Evolutionary conservation across 2,797 vertebrate genomes (phyloP), one percentile per base, ranked within the genome.

Genomic region (Chelon labrosus): DNA sequence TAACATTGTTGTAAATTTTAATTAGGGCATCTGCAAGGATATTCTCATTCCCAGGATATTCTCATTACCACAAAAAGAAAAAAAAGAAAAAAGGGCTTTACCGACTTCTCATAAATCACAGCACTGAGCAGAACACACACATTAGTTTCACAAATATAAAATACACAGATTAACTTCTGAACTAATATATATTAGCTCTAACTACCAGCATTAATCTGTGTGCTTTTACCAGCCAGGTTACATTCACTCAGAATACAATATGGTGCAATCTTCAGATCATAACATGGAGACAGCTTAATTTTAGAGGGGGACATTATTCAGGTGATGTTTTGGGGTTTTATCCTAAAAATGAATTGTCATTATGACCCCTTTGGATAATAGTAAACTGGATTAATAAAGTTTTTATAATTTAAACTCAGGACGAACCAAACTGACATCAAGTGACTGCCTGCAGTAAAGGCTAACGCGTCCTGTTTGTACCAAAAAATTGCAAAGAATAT

Each of bases 101-200:
- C 31, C n/a, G 35, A 66, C n/a, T 67, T n/a, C 51, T 67, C 35
- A 31, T 63, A 52, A 63, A 76, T 80, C 16, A 53, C n/a, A 67
- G 20, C 57, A 51, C 17, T 57, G 62, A 73, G 67, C 51, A 56
- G 3, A 11, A 65, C 38, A 25, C 35, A 53, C 47, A 56, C 37
- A 53, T 58, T 13, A 12, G 16, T 69, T 64, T 56, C 12, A 67
- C 35, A 22, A 55, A 55, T 37, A 47, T 49, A 1, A 11, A 44
- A 64, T 49, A 42, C 13, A 59, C 5, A 6, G 63, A 54, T 22
- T 25, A 16, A 39, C 1, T 17, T 57, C 50, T 72, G 16, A 54
- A 47, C 75, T 54, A 73, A 41, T 68, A 63, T 35, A 39, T n/a
- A 51, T 25, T 27, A 47, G 20, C 63, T 39, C 57, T 60, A 67